These are phyloP conservation scores for Telmatherina bonti DNA, from an alignment of 2,797 vertebrate species.

Conservation along the genomic window DNA sequence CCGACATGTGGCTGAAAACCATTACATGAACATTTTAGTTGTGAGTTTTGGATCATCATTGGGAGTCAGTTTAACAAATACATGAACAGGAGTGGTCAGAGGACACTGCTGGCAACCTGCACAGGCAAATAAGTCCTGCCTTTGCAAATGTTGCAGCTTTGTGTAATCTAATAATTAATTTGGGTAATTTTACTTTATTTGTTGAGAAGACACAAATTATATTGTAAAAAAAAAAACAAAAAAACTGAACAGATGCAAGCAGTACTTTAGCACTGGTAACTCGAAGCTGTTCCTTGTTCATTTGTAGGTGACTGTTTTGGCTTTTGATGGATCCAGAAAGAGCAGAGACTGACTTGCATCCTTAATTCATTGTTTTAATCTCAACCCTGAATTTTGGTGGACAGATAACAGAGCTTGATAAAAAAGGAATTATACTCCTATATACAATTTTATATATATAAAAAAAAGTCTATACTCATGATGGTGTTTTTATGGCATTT, in stretches of 20 bases:
- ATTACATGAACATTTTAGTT: slow-evolving; percentile 43
- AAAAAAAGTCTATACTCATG: too few species aligned
- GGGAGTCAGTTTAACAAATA: slow-evolving; percentile 10
- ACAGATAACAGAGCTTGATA: too few species aligned
- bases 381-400: too few species aligned
- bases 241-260: neutral
- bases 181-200: neutral
- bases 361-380: too few species aligned
- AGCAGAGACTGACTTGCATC: too few species aligned
- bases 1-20: slow-evolving; percentile 87
- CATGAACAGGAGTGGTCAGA: neutral
- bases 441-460: too few species aligned
- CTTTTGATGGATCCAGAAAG: neutral
- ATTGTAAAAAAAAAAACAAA: too few species aligned
- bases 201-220: too few species aligned
- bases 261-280: neutral
- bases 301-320: neutral
- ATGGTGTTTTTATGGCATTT: too few species aligned
- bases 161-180: neutral
- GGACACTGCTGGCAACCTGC: neutral
- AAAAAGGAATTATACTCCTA: too few species aligned
- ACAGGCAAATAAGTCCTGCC: neutral
- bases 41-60: too few species aligned
- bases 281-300: neutral
- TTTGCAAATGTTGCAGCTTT: neutral